phyloP scores from a whole-genome alignment of 2,113 vertebrate genomes.

The Protobothrops flavoviridis region DNA sequence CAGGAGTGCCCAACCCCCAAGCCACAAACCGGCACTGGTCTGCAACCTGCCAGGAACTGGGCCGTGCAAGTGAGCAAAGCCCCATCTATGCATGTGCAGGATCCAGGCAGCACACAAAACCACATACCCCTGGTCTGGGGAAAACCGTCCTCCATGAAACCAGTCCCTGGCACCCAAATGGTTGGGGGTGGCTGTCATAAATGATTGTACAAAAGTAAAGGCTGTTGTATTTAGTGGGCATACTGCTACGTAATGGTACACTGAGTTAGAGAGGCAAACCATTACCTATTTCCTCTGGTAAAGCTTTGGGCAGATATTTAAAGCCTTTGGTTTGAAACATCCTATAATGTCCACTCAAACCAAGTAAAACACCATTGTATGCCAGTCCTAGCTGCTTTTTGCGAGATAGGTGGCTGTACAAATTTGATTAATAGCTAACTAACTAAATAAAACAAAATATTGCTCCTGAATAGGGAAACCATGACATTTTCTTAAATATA shows the following conservation, averaged over 20 bases:
- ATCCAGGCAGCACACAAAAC: no score
- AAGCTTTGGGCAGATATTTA: not conserved
- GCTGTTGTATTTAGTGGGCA: not conserved
- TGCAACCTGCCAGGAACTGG: no score
- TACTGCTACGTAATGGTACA: not conserved
- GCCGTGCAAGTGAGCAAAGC: no score
- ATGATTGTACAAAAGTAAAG: not conserved
- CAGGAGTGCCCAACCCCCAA: no score
- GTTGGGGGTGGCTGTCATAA: not conserved
- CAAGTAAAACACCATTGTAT: not conserved
- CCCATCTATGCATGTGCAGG: no score
- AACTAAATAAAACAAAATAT: not conserved
- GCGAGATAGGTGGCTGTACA: no score
- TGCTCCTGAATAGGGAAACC: not conserved
- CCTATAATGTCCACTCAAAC: not conserved
- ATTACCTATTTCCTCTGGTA: not conserved
- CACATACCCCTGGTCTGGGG: no score
- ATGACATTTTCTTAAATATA: not conserved
- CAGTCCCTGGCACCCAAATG: no score
- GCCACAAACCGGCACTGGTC: no score
- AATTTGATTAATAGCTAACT: no score
- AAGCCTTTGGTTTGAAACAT: not conserved
- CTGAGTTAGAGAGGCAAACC: not conserved
- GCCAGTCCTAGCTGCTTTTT: no score
- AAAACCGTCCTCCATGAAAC: no score